Evolutionary conservation across 2,113 vertebrate genomes (phyloP).

Genomic region (Callospermophilus lateralis): DNA sequence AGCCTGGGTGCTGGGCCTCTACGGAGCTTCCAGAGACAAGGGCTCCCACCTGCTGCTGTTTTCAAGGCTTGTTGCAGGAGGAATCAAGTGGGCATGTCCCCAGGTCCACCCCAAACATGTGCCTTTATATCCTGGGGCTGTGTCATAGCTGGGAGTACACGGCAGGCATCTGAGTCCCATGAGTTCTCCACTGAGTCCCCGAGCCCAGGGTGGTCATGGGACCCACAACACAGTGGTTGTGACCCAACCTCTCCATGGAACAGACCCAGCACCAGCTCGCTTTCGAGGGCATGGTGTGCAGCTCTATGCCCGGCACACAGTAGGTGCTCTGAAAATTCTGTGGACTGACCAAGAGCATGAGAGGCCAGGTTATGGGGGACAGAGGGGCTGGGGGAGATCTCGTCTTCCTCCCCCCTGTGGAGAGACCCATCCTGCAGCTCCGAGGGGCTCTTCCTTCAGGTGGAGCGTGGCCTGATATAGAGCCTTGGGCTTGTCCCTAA

Average conservation of each 20-base stretch:
- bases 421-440: background rate
- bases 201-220: background rate
- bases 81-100: rapidly evolving
- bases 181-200: too few relatives aligned
- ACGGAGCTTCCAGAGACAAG: rapidly evolving
- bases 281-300: rapidly evolving
- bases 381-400: background rate
- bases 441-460: background rate
- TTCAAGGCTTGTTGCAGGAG: background rate
- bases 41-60: rapidly evolving
- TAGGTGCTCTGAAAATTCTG: background rate
- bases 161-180: background rate
- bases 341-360: rapidly evolving
- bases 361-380: background rate
- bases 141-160: rapidly evolving
- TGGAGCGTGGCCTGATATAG: background rate
- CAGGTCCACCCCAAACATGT: rapidly evolving
- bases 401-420: background rate
- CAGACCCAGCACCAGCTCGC: rapidly evolving
- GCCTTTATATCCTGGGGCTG: rapidly evolving
- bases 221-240: background rate
- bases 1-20: background rate
- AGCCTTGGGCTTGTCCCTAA: background rate
- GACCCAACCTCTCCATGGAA: rapidly evolving
- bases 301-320: rapidly evolving